These are phyloP conservation scores for Anarrhichthys ocellatus DNA, from an alignment of 2,113 vertebrate genomes.

Conservation along the genomic window DNA sequence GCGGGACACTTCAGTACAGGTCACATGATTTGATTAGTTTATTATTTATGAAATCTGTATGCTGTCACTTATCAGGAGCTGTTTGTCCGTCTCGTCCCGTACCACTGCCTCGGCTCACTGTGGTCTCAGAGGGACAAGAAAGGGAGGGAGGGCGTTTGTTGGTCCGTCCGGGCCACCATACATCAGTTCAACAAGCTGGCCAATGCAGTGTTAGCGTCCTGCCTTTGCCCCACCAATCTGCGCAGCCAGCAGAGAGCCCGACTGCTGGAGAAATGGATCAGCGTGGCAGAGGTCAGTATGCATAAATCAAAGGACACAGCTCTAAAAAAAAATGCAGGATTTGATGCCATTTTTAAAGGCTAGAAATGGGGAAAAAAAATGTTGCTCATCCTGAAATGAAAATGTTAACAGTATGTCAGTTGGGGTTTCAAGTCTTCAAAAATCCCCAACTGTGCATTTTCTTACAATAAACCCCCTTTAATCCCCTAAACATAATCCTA, in stretches of 20 bases:
- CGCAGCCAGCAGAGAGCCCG: slow-evolving; percentile 88
- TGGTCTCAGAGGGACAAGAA: slow-evolving; percentile 93
- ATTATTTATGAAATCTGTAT: slow-evolving; percentile 4
- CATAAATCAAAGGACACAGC: not conserved
- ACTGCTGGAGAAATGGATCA: slow-evolving; percentile 93
- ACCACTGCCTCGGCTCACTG: slow-evolving; percentile 90
- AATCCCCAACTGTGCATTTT: slow-evolving; percentile 46
- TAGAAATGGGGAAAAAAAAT: not conserved
- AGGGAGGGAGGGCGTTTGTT: slow-evolving; percentile 86
- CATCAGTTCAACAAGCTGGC: slow-evolving; percentile 92
- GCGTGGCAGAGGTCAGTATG: slow-evolving; percentile 87
- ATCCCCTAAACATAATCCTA: slow-evolving; percentile 49
- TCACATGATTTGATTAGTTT: not conserved
- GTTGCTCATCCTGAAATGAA: not conserved
- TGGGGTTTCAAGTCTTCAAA: slow-evolving; percentile 7
- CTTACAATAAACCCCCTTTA: slow-evolving; percentile 34
- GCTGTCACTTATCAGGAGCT: slow-evolving; percentile 82
- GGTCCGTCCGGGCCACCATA: slow-evolving; percentile 90
- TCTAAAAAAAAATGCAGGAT: not conserved
- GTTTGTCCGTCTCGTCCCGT: slow-evolving; percentile 90
- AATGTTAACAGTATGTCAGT: not conserved
- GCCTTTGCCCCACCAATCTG: slow-evolving; percentile 85
- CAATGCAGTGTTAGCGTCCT: slow-evolving; percentile 88
- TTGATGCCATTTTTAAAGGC: not conserved
- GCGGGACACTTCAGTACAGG: not conserved